Conservation (phyloP, 2,888 invertebrate genomes). For the Caenorhabditis sp. region DNA sequence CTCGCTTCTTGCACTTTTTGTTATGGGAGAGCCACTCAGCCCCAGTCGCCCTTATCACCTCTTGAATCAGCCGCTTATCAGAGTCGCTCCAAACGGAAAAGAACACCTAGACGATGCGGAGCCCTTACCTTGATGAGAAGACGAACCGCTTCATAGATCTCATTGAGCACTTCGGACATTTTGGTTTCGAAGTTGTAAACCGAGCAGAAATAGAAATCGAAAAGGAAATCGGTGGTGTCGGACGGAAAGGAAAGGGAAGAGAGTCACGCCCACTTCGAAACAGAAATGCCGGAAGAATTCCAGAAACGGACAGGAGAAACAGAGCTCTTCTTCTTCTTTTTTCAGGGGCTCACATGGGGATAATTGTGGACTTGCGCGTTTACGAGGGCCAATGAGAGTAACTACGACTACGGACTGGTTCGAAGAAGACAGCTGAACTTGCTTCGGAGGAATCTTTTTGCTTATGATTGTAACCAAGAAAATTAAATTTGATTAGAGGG, state of each 20-base stretch:
- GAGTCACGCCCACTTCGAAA: slow-evolving; percentile 48
- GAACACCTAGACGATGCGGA: background rate
- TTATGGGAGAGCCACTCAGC: slow-evolving; percentile 1
- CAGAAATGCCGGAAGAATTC: slow-evolving; percentile 22
- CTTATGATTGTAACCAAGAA: too few species aligned
- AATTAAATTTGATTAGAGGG: too few species aligned
- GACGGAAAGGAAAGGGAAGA: background rate
- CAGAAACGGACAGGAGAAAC: slow-evolving; percentile 29
- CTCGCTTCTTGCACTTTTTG: slow-evolving; percentile 36
- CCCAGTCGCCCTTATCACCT: background rate
- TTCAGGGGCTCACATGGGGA: slow-evolving; percentile 59
- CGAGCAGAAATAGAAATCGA: slow-evolving; percentile 20
- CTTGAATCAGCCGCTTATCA: background rate
- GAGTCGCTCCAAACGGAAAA: background rate
- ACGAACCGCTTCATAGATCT: slow-evolving; percentile 52
- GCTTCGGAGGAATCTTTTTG: too few species aligned
- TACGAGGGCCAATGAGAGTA: slow-evolving; percentile 18
- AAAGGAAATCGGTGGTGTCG: slow-evolving; percentile 8
- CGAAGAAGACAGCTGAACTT: too few species aligned
- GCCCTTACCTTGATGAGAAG: slow-evolving; percentile 52
- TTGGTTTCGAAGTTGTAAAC: background rate
- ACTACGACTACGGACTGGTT: background rate
- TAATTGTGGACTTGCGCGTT: slow-evolving; percentile 43
- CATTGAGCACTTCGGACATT: slow-evolving; percentile 55
- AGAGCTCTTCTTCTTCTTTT: background rate